Evolutionary conservation across 2,888 invertebrate genomes (phyloP), one percentile per base, ranked within the genome.

Genomic region (Drosophila basisetae): DNA sequence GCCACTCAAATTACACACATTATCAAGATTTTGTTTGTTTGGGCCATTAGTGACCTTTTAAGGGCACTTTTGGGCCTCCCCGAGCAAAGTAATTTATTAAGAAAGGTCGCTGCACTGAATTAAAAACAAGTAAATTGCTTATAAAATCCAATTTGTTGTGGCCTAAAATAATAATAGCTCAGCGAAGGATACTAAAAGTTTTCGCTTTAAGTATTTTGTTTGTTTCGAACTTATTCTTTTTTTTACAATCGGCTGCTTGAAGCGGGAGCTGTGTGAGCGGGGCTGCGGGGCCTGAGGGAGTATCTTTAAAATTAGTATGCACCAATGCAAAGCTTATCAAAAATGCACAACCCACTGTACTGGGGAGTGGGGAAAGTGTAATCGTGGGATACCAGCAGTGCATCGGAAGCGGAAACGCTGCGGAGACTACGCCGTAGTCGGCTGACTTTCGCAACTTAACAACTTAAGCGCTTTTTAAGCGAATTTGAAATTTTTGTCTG

Each of bases 391-490:
- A 47, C 39, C 66, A 72, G 62, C 61, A 72, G 80, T 63, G 73
- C 68, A 65, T 47, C 78, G 78, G 80, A 79, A 75, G 63, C 70
- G 82, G 82, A 84, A 80, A 76, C 76, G 75, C 80, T 78, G 78
- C 82, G 39, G 68, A 75, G 55, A 22, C 61, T 39, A 30, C 55
- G 76, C 59, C n/a, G 30, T 33, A 43, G 67, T 55, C 35, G 56
- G 47, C 58, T 56, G 33, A 62, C 50, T 64, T 62, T 55, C 56
- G 47, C 68, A 73, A 63, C 69, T 62, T 85, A 84, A 84, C 85
- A 84, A 78, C 76, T 84, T 85, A 84, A 85, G 83, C 76, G 78
- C 78, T 84, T 83, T 81, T 72, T 81, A 84, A 84, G 84, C 70
- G 82, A 68, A 73, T 85, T 78, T 83, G 65, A 85, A 73, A 69